Evolutionary conservation across 37 sponge, comb jelly and placozoan species (phyloP).

Genomic region (Halichondria panicea): DNA sequence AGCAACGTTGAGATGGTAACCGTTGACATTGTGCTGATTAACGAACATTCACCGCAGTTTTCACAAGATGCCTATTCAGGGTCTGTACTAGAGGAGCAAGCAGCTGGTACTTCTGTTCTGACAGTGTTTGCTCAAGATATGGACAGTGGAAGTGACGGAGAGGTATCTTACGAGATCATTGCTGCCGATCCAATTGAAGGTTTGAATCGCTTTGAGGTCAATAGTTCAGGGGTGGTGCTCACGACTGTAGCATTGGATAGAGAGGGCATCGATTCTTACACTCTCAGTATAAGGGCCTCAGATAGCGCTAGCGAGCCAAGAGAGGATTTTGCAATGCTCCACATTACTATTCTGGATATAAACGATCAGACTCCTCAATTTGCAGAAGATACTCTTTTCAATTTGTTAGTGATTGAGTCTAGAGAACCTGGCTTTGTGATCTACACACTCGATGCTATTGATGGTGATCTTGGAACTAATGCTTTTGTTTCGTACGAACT

Average conservation of each 20-base stretch:
- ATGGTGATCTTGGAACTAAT: conserved; percentile 42
- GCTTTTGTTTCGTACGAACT: conserved; percentile 34
- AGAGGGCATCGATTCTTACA: conserved; percentile 25
- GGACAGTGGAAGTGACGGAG: conserved; percentile 49
- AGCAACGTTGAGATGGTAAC: conserved; percentile 38
- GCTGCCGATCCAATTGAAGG: conserved; percentile 20
- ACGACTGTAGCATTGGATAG: conserved; percentile 51
- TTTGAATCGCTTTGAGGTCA: conserved; percentile 18
- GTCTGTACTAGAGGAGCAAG: conserved; percentile 6
- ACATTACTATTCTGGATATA: conserved; percentile 48
- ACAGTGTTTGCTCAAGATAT: conserved; percentile 34
- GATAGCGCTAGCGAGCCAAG: conserved; percentile 17
- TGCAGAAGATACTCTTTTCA: conserved; percentile 2
- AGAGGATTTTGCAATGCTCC: conserved; percentile 26
- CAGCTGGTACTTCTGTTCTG: not conserved
- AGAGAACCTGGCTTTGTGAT: not conserved
- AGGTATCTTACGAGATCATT: conserved; percentile 25
- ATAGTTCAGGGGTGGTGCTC: conserved; percentile 34
- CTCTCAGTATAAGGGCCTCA: conserved; percentile 42
- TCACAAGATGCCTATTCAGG: conserved; percentile 3
- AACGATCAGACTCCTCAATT: conserved; percentile 58
- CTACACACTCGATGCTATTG: conserved; percentile 33
- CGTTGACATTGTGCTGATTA: conserved; percentile 17
- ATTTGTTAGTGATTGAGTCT: conserved; percentile 19
- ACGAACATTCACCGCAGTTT: conserved; percentile 62